These are phyloP conservation scores for Diadromus collaris DNA, from an alignment of 2,888 invertebrate species.

Conservation along the genomic window DNA sequence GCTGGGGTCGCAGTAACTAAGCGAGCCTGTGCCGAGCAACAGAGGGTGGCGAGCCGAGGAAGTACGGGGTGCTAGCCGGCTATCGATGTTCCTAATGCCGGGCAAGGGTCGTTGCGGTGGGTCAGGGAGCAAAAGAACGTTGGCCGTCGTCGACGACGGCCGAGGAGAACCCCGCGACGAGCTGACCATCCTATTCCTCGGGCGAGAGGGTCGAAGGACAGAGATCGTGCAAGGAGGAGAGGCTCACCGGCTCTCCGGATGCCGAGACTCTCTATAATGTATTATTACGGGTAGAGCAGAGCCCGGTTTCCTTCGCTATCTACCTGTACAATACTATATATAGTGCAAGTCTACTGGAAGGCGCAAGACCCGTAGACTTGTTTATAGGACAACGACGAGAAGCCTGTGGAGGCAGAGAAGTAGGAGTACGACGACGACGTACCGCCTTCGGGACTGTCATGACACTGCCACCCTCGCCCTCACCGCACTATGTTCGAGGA, in stretches of 20 bases:
- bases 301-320: conserved; percentile 31
- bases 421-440: conserved; percentile 60
- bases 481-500: conserved; percentile 62
- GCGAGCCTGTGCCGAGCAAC: conserved; percentile 9
- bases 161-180: conserved; percentile 27
- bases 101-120: conserved; percentile 17
- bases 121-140: conserved; percentile 37
- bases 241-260: conserved; percentile 26
- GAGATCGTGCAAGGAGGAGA: conserved; percentile 34
- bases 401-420: conserved; percentile 11
- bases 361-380: conserved; percentile 66
- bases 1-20: conserved; percentile 51
- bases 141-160: conserved; percentile 25
- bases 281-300: conserved; percentile 59
- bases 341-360: conserved; percentile 38
- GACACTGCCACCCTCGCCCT: conserved; percentile 49
- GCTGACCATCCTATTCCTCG: neutral
- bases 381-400: conserved; percentile 67
- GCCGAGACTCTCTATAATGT: conserved; percentile 56
- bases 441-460: conserved; percentile 65
- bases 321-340: conserved; percentile 32
- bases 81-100: conserved; percentile 50
- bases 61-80: conserved; percentile 47
- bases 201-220: conserved; percentile 1
- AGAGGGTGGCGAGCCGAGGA: conserved; percentile 51